Evolutionary conservation across 2,113 vertebrate genomes (phyloP).

Genomic region (Hymenochirus boettgeri): DNA sequence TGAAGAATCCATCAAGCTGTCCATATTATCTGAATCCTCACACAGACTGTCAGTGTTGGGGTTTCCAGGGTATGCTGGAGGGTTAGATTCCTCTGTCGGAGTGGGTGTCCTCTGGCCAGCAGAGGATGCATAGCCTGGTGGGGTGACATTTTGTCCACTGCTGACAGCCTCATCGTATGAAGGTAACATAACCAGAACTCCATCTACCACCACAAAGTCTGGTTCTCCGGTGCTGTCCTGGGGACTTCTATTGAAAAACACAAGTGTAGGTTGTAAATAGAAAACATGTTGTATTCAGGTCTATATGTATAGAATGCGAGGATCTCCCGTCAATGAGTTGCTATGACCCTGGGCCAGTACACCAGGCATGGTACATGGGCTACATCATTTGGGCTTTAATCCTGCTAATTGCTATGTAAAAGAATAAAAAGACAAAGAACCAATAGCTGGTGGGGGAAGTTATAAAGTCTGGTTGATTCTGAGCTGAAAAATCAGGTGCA

Average conservation of each 20-base stretch:
- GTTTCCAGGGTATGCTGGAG: constrained; percentile 72
- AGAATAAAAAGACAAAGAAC: too few relatives aligned
- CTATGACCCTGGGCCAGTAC: too few relatives aligned
- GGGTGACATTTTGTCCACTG: constrained; percentile 54
- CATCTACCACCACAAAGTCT: constrained; percentile 78
- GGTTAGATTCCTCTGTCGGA: constrained; percentile 69
- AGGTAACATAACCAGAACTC: constrained; percentile 76
- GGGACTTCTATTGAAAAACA: constrained; percentile 55
- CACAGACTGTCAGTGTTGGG: constrained; percentile 52
- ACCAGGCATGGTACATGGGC: too few relatives aligned
- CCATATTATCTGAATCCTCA: constrained; percentile 58
- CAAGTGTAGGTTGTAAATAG: not conserved
- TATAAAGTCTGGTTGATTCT: too few relatives aligned
- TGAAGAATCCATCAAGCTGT: constrained; percentile 56
- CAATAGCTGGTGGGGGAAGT: too few relatives aligned
- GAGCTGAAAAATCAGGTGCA: too few relatives aligned
- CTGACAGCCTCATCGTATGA: constrained; percentile 82
- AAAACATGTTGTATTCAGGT: too few relatives aligned
- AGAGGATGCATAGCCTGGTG: constrained; percentile 56
- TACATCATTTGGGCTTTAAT: too few relatives aligned
- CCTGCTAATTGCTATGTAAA: too few relatives aligned
- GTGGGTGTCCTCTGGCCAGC: constrained; percentile 55
- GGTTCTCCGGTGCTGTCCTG: constrained; percentile 64
- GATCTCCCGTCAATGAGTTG: too few relatives aligned
- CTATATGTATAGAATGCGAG: too few relatives aligned